Evolutionary conservation across 2,113 vertebrate species (phyloP).

Genomic region (Epinephelus lanceolatus): DNA sequence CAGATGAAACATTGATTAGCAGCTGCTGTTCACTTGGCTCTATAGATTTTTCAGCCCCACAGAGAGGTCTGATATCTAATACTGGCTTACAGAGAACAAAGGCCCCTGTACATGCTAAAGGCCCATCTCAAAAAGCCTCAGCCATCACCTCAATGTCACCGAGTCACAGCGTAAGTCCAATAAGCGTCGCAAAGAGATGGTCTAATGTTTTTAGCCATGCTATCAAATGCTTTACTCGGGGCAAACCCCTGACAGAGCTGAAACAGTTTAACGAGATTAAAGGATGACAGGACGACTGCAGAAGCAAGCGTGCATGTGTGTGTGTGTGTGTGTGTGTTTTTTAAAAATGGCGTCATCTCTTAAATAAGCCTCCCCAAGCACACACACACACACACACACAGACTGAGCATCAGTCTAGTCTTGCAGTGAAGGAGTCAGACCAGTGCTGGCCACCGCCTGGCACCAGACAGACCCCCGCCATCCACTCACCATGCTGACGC

Average conservation of each 20-base stretch:
- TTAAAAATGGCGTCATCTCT: constrained; percentile 77
- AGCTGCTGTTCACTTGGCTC: not conserved
- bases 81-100: constrained; percentile 38
- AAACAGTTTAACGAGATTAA: constrained; percentile 83
- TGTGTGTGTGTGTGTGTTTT: constrained; percentile 35
- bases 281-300: constrained; percentile 71
- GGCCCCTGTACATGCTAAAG: not conserved
- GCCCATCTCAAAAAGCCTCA: constrained; percentile 20
- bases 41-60: not conserved
- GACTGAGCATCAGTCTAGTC: constrained; percentile 32
- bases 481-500: constrained; percentile 80
- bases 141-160: constrained; percentile 64
- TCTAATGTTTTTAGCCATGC: constrained; percentile 72
- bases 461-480: constrained; percentile 81
- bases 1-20: not conserved
- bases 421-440: constrained; percentile 73
- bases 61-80: constrained; percentile 16
- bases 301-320: constrained; percentile 42
- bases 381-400: constrained; percentile 43
- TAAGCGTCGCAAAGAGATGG: constrained; percentile 46
- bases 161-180: constrained; percentile 43
- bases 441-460: constrained; percentile 78
- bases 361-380: constrained; percentile 48
- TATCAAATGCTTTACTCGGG: constrained; percentile 62
- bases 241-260: constrained; percentile 75